Percentiles rank a stretch among this genome's conserved stretches.
phyloP scores from a whole-genome alignment of 2,888 invertebrate genomes.

The Papilio elwesi region DNA sequence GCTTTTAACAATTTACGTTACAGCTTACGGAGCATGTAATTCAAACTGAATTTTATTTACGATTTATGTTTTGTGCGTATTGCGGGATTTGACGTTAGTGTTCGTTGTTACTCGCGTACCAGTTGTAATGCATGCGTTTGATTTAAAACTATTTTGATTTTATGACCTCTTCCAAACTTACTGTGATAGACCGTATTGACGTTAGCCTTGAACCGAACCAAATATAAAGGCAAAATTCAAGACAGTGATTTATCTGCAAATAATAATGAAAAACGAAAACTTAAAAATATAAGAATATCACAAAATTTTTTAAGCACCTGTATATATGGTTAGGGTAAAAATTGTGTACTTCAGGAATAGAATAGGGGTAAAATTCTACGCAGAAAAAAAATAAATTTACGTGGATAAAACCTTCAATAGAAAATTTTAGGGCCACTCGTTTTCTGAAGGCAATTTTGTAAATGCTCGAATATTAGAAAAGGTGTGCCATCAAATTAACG shows the following conservation, averaged over 20 bases:
- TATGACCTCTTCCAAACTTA: too few relatives aligned
- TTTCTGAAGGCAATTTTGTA: slow-evolving; percentile 43
- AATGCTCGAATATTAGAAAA: slow-evolving; percentile 43
- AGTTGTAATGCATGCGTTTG: neutral
- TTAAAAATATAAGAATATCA: too few relatives aligned
- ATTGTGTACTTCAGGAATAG: neutral
- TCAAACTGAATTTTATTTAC: slow-evolving; percentile 4
- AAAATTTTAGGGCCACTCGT: slow-evolving; percentile 31
- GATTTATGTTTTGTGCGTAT: slow-evolving; percentile 8
- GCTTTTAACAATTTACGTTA: slow-evolving; percentile 28
- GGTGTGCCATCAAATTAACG: slow-evolving; percentile 42
- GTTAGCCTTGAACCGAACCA: too few relatives aligned
- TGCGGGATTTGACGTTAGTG: neutral
- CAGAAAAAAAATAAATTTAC: slow-evolving; percentile 30
- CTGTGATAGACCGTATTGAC: too few relatives aligned
- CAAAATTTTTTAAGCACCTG: too few relatives aligned
- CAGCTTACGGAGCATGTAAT: neutral
- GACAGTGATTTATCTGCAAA: too few relatives aligned
- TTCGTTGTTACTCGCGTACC: neutral
- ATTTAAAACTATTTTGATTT: neutral
- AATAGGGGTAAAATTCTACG: neutral
- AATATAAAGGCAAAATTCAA: too few relatives aligned
- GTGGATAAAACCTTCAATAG: slow-evolving; percentile 10
- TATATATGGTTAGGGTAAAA: too few relatives aligned
- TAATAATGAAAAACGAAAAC: too few relatives aligned